phyloP scores from a whole-genome alignment of 1,140 invertebrate species.

The Halotydeus destructor region DNA sequence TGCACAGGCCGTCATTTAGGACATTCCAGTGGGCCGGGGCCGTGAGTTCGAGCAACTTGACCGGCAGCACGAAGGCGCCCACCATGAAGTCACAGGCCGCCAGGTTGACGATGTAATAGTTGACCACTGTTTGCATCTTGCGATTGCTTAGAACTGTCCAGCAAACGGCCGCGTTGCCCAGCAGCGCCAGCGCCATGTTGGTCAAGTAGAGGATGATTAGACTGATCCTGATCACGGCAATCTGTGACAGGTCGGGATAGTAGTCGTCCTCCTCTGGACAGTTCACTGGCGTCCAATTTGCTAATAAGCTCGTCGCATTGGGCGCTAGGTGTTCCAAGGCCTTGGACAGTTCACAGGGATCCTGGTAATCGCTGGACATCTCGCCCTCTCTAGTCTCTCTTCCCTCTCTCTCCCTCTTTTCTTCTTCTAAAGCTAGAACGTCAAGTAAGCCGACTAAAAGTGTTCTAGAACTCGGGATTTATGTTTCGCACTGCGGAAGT shows the following conservation, averaged over 20 bases:
- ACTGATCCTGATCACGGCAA: slow-evolving; percentile 16
- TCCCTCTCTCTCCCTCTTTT: too few relatives aligned
- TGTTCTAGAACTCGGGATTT: too few relatives aligned
- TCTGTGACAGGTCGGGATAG: slow-evolving; percentile 21
- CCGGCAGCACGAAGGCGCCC: slow-evolving; percentile 27
- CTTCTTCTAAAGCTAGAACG: too few relatives aligned
- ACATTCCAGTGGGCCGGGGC: slow-evolving; percentile 25
- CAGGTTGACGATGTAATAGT: slow-evolving; percentile 32
- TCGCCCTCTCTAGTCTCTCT: too few relatives aligned
- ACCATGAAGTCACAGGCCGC: slow-evolving; percentile 29
- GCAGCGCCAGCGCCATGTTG: slow-evolving; percentile 24
- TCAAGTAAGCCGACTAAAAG: too few relatives aligned
- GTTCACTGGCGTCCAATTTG: too few relatives aligned
- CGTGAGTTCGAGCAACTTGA: slow-evolving; percentile 29
- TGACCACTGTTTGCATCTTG: slow-evolving; percentile 31
- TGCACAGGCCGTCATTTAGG: slow-evolving; percentile 25
- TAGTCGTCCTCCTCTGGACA: too few relatives aligned
- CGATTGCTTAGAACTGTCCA: slow-evolving; percentile 23
- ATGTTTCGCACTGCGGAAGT: too few relatives aligned
- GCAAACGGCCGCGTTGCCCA: slow-evolving; percentile 23
- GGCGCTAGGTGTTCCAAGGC: too few relatives aligned
- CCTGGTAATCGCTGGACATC: too few relatives aligned
- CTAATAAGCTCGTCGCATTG: too few relatives aligned
- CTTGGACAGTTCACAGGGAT: too few relatives aligned
- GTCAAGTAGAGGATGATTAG: slow-evolving; percentile 24